phyloP scores from a whole-genome alignment of 1,140 invertebrate species.

The Pogonomyrmex barbatus region DNA sequence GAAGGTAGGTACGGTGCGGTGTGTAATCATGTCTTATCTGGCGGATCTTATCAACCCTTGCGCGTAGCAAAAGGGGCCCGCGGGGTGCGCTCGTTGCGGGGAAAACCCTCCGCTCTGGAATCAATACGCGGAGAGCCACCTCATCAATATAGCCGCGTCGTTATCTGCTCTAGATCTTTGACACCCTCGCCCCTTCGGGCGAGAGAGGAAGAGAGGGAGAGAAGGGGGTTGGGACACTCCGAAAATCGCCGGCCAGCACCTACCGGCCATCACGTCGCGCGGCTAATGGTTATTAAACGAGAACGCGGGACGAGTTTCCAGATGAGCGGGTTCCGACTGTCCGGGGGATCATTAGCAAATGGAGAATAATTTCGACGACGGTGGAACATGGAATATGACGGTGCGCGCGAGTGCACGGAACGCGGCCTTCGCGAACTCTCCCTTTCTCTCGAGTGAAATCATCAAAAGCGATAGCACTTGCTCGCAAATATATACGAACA shows the following conservation, averaged over 20 bases:
- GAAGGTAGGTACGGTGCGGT: constrained; percentile 71
- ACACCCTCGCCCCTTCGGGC: constrained; percentile 75
- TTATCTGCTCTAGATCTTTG: constrained; percentile 78
- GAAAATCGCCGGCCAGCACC: constrained; percentile 57
- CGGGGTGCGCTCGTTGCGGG: constrained; percentile 62
- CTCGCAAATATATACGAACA: background rate
- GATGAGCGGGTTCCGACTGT: constrained; percentile 18
- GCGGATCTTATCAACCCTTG: constrained; percentile 78
- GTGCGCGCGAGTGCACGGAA: background rate
- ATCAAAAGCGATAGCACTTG: background rate
- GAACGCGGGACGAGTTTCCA: constrained; percentile 50
- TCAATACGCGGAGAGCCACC: constrained; percentile 82
- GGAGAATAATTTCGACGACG: constrained; percentile 57
- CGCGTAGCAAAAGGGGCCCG: constrained; percentile 76
- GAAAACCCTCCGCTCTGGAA: constrained; percentile 72
- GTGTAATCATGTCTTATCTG: constrained; percentile 85
- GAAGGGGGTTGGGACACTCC: constrained; percentile 25
- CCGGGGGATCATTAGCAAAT: constrained; percentile 58
- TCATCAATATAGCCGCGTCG: constrained; percentile 73
- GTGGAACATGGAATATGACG: constrained; percentile 7
- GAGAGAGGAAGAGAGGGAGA: background rate
- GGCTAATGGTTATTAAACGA: constrained; percentile 83
- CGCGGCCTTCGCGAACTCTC: background rate
- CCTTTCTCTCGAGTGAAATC: background rate
- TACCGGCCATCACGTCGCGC: constrained; percentile 42